phyloP scores from a whole-genome alignment of 1,140 invertebrate species.

The Drosophila burlai region DNA sequence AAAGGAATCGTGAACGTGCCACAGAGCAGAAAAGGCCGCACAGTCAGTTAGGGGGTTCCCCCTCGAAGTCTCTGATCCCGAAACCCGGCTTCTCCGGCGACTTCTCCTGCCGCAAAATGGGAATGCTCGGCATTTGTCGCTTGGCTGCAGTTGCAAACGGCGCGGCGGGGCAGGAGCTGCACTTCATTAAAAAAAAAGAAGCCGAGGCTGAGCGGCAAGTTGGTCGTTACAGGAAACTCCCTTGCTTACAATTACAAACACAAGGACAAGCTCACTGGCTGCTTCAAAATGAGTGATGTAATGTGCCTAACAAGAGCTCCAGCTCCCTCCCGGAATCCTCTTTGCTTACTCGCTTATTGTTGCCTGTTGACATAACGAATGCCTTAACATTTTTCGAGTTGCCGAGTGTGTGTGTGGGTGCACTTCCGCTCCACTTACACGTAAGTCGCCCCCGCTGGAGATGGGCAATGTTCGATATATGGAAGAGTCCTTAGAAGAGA shows the following conservation, averaged over 20 bases:
- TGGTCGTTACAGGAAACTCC: constrained; percentile 63
- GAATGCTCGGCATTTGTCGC: constrained; percentile 62
- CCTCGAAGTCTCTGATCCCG: constrained; percentile 16
- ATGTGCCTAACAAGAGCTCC: constrained; percentile 68
- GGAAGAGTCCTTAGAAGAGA: not conserved
- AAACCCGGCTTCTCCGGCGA: not conserved
- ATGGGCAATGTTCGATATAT: not conserved
- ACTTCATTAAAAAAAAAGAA: constrained; percentile 69
- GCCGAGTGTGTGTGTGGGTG: constrained; percentile 34
- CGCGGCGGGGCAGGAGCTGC: constrained; percentile 34
- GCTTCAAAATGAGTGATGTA: constrained; percentile 74
- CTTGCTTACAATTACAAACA: constrained; percentile 70
- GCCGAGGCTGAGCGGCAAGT: constrained; percentile 27
- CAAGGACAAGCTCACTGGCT: constrained; percentile 32
- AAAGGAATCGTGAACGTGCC: constrained; percentile 65
- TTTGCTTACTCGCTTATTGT: constrained; percentile 54
- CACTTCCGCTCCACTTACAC: constrained; percentile 80
- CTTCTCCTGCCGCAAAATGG: constrained; percentile 23
- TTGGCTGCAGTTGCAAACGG: constrained; percentile 60
- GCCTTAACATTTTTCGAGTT: constrained; percentile 75
- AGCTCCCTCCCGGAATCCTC: constrained; percentile 5
- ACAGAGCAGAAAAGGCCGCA: constrained; percentile 70
- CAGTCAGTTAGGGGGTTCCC: constrained; percentile 24
- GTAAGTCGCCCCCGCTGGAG: constrained; percentile 60
- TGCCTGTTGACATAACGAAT: constrained; percentile 83